Evolutionary conservation across 1,140 invertebrate species (phyloP), one percentile per base, ranked within the genome.

Genomic region (Holcopasites calliopsidis): DNA sequence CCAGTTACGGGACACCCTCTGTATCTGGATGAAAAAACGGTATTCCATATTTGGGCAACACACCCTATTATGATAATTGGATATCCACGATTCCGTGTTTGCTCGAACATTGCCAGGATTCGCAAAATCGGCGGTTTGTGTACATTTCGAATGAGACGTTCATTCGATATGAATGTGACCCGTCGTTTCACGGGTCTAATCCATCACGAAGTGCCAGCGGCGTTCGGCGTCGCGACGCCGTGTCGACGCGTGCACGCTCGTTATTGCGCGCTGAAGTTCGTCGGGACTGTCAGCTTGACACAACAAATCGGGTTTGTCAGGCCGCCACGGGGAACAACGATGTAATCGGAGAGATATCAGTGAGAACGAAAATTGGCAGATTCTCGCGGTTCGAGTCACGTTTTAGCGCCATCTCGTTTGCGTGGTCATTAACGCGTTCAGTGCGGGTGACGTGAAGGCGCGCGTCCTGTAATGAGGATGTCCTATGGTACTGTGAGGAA

Each of bases 131-230:
- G n/a, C n/a, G n/a, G n/a, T n/a, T n/a, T n/a, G n/a, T n/a, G 21
- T 8, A 61, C 65, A 57, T 66, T 66, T 66, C 69, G 50, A 80
- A 80, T 66, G 64, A 49, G 64, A 84, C 84, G 84, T 84, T 84
- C 82, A 49, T 50, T 47, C 58, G 61, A 60, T 80, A 84, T 85
- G 76, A 18, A 16, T 71, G 77, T 86, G 82, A 86, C 82, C 77
- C 68, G 84, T 84, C 82, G 73, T 66, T 77, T 55, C 52, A n/a
- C 77, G 68, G 54, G 69, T 77, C 85, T 82, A 86, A 86, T 86
- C 85, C 85, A 86, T 86, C 85, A 86, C 44, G 49, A 49, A 11
- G 44, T 35, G 68, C 54, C 78, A 68, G 76, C 55, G 66, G 78
- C 61, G 79, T 82, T 80, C 68, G 69, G 75, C 69, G 38, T 38